Evolutionary conservation across 1,140 invertebrate genomes (phyloP).

Genomic region (Araneus ventricosus): DNA sequence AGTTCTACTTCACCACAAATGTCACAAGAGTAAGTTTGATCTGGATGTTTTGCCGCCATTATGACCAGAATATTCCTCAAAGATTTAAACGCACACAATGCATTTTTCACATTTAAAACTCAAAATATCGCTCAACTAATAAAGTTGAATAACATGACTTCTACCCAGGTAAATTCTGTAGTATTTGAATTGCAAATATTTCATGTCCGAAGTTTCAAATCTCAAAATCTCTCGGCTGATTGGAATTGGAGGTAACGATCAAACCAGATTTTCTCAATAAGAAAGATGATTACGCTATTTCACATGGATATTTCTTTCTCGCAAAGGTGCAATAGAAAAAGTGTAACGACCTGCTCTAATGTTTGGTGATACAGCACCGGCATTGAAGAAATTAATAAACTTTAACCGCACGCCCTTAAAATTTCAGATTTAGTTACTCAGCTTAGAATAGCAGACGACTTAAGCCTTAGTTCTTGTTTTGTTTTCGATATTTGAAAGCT

Average conservation of each 20-base stretch:
- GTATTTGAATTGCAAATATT: background rate
- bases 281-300: background rate
- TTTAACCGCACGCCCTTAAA: slow-evolving; percentile 61
- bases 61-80: background rate
- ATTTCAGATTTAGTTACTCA: background rate
- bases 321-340: too few species aligned
- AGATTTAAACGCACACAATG: background rate
- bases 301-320: too few species aligned
- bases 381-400: slow-evolving; percentile 33
- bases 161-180: background rate
- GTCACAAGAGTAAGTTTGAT: slow-evolving; percentile 85
- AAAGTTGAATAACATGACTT: background rate
- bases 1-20: slow-evolving; percentile 90
- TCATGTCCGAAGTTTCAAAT: background rate
- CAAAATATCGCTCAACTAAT: background rate
- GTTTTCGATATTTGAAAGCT: background rate
- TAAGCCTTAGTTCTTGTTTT: background rate
- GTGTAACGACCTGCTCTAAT: background rate
- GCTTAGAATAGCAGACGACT: background rate
- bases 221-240: background rate
- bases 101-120: background rate
- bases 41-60: slow-evolving; percentile 78
- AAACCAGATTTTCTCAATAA: background rate
- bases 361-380: background rate
- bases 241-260: background rate